These are phyloP conservation scores for Thereva unica DNA, from an alignment of 2,888 invertebrate species.

Conservation along the genomic window DNA sequence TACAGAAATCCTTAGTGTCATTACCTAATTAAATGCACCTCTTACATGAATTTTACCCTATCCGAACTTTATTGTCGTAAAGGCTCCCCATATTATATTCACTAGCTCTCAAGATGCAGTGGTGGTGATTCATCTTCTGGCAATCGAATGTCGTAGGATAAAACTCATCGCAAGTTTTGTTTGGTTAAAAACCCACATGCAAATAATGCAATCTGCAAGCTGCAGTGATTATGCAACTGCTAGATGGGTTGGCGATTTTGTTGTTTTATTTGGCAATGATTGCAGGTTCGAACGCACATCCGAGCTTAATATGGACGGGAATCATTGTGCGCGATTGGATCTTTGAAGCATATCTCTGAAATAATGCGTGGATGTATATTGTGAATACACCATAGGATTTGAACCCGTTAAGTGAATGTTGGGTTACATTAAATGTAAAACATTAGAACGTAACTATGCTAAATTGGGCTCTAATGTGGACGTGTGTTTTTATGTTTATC, in stretches of 20 bases:
- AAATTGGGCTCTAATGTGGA: no score
- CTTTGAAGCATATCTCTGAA: slow-evolving; percentile 2
- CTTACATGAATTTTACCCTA: no score
- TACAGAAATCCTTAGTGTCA: not conserved
- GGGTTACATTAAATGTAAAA: no score
- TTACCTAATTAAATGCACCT: not conserved
- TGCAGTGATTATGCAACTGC: slow-evolving; percentile 24
- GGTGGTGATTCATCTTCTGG: slow-evolving; percentile 18
- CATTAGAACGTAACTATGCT: no score
- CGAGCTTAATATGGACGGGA: slow-evolving; percentile 9
- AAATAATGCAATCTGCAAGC: slow-evolving; percentile 19
- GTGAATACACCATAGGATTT: no score
- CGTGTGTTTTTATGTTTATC: no score
- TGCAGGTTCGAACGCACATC: slow-evolving; percentile 13
- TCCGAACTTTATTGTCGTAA: no score
- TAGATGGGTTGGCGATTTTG: slow-evolving; percentile 26
- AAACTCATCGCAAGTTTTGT: slow-evolving; percentile 5
- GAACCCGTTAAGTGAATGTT: no score
- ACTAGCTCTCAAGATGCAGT: slow-evolving; percentile 12
- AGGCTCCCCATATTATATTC: slow-evolving; percentile 13
- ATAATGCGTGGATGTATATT: slow-evolving; percentile 22
- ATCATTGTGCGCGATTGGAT: slow-evolving; percentile 9
- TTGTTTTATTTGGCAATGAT: slow-evolving; percentile 23
- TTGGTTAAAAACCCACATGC: slow-evolving; percentile 24
- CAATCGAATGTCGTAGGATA: slow-evolving; percentile 19